Base-by-base conservation (phyloP, 2,797 vertebrate genomes). In the Cossypha caffra region DNA sequence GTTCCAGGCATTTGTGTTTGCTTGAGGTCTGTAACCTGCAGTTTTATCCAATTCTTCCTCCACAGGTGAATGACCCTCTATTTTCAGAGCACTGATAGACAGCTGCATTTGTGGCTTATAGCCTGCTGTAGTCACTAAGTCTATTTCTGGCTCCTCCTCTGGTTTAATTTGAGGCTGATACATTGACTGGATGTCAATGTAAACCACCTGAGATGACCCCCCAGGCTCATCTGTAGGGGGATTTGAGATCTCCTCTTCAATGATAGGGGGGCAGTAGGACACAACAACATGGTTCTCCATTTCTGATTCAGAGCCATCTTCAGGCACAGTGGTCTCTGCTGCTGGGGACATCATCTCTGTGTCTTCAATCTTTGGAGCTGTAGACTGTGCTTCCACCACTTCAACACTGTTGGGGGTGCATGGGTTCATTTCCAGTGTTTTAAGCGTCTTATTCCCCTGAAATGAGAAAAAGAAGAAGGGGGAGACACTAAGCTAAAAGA, bases 181-280 rank as follows among this genome's bases (percentile, higher is more conserved):
- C 77, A 99, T 99, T 35, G 99, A 99, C 95, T 99, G 99, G 71
- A 99, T 98, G 24, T 99, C 99, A 4, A 99, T 99, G 95, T 99
- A 99, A 37, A 99, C 98, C 84, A 99, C 99, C 64, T 99, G 99
- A 67, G 98, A 95, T n/a, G 99, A 98, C 3, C 97, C 98, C 7
- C 97, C 96, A 3, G 98, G 98, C 6, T 98, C 99, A 58, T 98
- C 98, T 0, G 81, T 96, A 16, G 97, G 95, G 25, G 95, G 37
- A 85, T 96, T 97, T 6, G 98, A 94, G 11, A 97, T 97, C 59
- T 98, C 98, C 43, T 98, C 98, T 88, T 98, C 97, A 19, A 97
- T 96, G 76, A 98, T 97, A 1, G 98, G 97, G 15, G 98, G 98
- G 16, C 98, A 98, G 61, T 98, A 98, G 68, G 98, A 98, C 28